Percentiles rank a stretch among this genome's conserved stretches.
Evolutionary conservation across 1,140 invertebrate species (phyloP).

Genomic region (Sycophila sp.): DNA sequence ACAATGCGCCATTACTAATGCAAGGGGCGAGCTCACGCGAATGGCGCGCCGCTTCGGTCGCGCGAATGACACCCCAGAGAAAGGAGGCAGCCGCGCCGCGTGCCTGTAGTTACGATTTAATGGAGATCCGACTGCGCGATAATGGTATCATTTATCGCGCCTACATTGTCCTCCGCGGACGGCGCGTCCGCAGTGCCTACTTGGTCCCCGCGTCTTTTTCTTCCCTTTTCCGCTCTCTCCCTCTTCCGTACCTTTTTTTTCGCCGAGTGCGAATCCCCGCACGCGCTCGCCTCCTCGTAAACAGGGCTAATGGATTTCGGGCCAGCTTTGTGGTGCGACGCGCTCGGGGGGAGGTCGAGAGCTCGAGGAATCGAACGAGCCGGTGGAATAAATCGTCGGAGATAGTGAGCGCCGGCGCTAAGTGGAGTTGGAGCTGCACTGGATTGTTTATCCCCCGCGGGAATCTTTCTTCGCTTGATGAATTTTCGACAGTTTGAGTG

Average conservation of each 20-base stretch:
- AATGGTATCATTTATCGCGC: slow-evolving; percentile 37
- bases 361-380: too few relatives aligned
- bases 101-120: slow-evolving; percentile 29
- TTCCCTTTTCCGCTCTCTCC: neutral
- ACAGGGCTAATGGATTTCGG: slow-evolving; percentile 17
- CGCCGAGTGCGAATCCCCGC: neutral
- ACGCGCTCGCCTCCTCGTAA: neutral
- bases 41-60: neutral
- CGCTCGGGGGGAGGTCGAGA: too few relatives aligned
- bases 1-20: slow-evolving; percentile 32
- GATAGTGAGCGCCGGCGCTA: too few relatives aligned
- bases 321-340: too few relatives aligned
- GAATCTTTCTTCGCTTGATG: too few relatives aligned
- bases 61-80: slow-evolving; percentile 18
- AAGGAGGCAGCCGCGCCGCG: neutral
- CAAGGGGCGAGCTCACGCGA: slow-evolving; percentile 1
- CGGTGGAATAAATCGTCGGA: too few relatives aligned
- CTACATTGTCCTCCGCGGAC: slow-evolving; percentile 2
- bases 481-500: too few relatives aligned
- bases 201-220: neutral
- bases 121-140: slow-evolving; percentile 34
- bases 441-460: too few relatives aligned
- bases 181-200: neutral
- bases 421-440: too few relatives aligned
- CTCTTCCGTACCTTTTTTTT: neutral